Evolutionary conservation across 2,797 vertebrate species (phyloP), one percentile per base, ranked within the genome.

Genomic region (Apogon talboti): DNA sequence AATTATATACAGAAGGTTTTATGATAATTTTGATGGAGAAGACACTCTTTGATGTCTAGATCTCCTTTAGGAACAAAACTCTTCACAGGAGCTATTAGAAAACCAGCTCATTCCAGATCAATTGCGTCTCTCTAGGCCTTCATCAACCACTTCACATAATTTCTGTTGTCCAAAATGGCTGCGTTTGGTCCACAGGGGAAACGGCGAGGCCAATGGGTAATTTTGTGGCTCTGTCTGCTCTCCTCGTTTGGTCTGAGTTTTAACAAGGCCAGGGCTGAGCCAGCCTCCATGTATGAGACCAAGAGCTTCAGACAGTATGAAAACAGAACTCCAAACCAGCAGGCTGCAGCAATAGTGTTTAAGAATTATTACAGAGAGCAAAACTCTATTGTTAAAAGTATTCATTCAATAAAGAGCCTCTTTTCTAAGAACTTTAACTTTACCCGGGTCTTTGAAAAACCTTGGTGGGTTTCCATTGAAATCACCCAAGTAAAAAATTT

Each of bases 171-270:
- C 71, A 71, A 48, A 46, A 63, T 30, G 60, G 28, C 71, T 7
- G 47, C 60, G 60, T 0, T 64, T 18, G 8, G 40, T 49, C 54
- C 48, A 6, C 11, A n/a, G 65, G 57, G 52, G 49, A 9, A 71
- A 28, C n/a, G 4, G 11, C 0, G 28, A 62, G 71, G 78, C 78
- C 79, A 77, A 65, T 48, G 67, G 74, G 74, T 71, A 70, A 81
- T 82, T 79, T 76, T 78, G 83, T 54, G 70, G 78, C 74, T 70
- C 58, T 30, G 82, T 57, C 71, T 78, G 68, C 48, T 83, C 54
- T 86, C 77, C 82, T 82, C 71, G 9, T 86, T 66, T 70, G 63
- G 55, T 71, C 69, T 11, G 40, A 45, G 54, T 6, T 24, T 40
- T 33, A 21, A 51, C 56, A 45, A 44, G 61, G 30, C 15, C 56